Evolutionary conservation across 2,113 vertebrate genomes (phyloP), one percentile per base, ranked within the genome.

Genomic region (Aegypius monachus): DNA sequence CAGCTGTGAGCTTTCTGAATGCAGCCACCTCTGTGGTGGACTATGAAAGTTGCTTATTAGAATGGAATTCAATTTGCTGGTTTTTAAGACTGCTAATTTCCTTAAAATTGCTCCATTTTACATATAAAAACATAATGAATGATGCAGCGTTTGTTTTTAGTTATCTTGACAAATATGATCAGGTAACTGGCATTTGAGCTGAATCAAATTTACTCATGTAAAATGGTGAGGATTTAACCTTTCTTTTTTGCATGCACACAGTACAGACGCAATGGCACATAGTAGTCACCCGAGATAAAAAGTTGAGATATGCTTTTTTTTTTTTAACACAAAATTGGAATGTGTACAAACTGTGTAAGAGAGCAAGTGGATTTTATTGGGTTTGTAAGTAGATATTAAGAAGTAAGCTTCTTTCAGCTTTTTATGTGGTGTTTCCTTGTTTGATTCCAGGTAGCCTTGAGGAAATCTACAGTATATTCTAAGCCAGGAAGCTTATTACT

Each of bases 1-100:
- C 55, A 86, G 18, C 74, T 77, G 48, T 77, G 92, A 86, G 53
- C 32, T 93, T 88, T 81, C 55, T 92, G 59, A 86, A 67, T 88
- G 38, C 67, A 86, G 20, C 31, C 22, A 31, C 14, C 18, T 94
- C 18, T 53, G 42, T n/a, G 48, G 16, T 78, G 59, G 70, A 27
- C 71, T 63, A 1, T 43, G 25, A 47, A 88, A 70, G 42, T 23
- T 83, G 17, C 25, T 74, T 50, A 59, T 78, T 83, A 65, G 52
- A 79, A 52, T 74, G 47, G 32, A 59, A 90, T 86, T 92, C 9
- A 34, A 27, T 88, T 66, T 63, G 19, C 29, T 72, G 16, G 0
- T 40, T 66, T 86, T 91, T 53, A 65, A 83, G 45, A 34, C 7
- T 42, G 19, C 10, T 6, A 10, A 0, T 89, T 77, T 61, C n/a